Conservation (phyloP, 2,888 invertebrate species). For the Ligdia adustata region DNA sequence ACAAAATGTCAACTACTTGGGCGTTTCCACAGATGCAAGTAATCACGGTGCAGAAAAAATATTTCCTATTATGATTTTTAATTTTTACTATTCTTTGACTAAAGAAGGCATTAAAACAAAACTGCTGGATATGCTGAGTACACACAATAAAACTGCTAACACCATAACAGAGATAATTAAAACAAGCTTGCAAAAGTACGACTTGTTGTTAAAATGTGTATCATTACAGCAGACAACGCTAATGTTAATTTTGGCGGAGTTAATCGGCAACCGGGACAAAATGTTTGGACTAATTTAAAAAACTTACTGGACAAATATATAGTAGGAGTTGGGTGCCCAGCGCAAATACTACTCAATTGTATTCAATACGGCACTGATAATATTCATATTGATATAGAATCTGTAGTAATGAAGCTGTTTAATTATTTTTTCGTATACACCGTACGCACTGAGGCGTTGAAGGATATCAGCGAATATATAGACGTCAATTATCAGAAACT, state of each 20-base stretch:
- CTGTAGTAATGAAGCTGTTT: constrained; percentile 31
- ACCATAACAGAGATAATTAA: constrained; percentile 8
- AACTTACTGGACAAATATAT: constrained; percentile 1
- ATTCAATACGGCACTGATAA: constrained; percentile 6
- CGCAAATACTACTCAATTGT: constrained; percentile 15
- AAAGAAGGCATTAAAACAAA: too few relatives aligned
- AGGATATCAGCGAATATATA: constrained; percentile 27
- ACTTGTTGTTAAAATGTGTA: constrained; percentile 34
- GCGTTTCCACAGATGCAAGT: too few relatives aligned
- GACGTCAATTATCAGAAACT: constrained; percentile 37
- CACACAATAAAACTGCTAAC: constrained; percentile 1
- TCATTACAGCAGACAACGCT: constrained; percentile 44
- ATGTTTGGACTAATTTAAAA: constrained; percentile 7
- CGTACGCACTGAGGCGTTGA: constrained; percentile 35
- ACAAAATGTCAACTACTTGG: too few relatives aligned
- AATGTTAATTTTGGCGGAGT: constrained; percentile 51
- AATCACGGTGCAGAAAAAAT: too few relatives aligned
- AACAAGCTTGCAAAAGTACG: constrained; percentile 7
- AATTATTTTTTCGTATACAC: constrained; percentile 38
- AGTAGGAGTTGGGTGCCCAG: constrained; percentile 16
- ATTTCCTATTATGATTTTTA: too few relatives aligned
- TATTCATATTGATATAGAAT: constrained; percentile 25
- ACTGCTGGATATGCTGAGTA: too few relatives aligned
- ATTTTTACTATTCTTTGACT: too few relatives aligned
- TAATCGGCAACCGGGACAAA: constrained; percentile 13